Evolutionary conservation across 2,797 vertebrate genomes (phyloP), one percentile per base, ranked within the genome.

Genomic region (Muscicapa striata): DNA sequence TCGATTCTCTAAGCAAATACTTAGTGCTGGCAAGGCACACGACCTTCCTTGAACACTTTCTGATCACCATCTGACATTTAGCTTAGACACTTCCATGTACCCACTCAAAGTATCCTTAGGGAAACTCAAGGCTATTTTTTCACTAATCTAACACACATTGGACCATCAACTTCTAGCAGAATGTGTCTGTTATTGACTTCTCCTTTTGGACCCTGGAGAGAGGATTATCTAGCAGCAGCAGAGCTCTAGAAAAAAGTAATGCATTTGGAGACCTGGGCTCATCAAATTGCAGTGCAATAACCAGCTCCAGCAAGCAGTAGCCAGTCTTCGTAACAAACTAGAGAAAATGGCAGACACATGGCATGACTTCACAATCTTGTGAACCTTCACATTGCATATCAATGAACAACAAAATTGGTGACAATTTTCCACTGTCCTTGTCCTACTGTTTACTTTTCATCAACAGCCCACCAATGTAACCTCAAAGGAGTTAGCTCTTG

Each of bases 51-150:
- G 75, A 91, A 64, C 45, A 92, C 40, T 77, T 49, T 58, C 76
- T 87, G 58, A 91, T 80, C 66, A 89, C 58, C 68, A 85, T 8
- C 40, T 93, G 89, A 92, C 77, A 93, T 94, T 96, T 91, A 87
- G 79, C 89, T 92, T 78, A 62, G 64, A 78, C 46, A 54, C 79
- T 89, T 75, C 61, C 79, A 80, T 51, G 45, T 45, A 93, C 58
- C 64, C 41, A 36, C 79, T 91, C 64, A 34, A 85, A 89, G 2
- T 19, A 67, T 13, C 70, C 87, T 81, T 8, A 74, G 82, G 78
- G 89, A 93, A 94, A 91, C 27, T 66, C 63, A 80, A 70, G 21
- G 55, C 48, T 92, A n/a, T 49, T 64, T 92, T 89, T 90, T 73
- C 82, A 73, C 70, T 84, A 32, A 73, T 73, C 84, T 59, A 84